These are phyloP conservation scores for Schlechtendalia chinensis DNA, from an alignment of 1,140 invertebrate species.

Conservation along the genomic window DNA sequence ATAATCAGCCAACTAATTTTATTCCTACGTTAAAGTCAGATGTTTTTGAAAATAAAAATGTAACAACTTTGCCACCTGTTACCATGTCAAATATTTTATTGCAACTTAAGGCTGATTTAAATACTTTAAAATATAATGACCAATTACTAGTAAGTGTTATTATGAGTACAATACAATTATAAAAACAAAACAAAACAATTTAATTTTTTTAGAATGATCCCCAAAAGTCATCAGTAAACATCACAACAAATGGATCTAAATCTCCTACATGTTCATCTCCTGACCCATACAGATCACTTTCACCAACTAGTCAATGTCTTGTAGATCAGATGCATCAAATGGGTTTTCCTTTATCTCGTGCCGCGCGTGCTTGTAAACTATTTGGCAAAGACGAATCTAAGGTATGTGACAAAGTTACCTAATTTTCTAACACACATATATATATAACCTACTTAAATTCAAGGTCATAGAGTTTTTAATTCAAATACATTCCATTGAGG, in stretches of 20 bases:
- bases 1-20: background rate
- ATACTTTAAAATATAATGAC: conserved; percentile 20
- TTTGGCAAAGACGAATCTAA: conserved; percentile 81
- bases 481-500: conserved; percentile 68
- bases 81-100: conserved; percentile 46
- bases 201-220: conserved; percentile 21
- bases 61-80: conserved; percentile 20
- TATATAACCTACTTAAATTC: conserved; percentile 12
- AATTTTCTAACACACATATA: background rate
- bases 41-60: background rate
- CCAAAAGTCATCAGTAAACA: conserved; percentile 33
- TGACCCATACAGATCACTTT: conserved; percentile 63
- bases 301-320: conserved; percentile 64
- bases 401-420: conserved; percentile 59
- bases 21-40: background rate
- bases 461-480: conserved; percentile 60
- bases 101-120: conserved; percentile 33
- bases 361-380: conserved; percentile 70
- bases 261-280: conserved; percentile 45
- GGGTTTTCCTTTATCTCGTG: conserved; percentile 79
- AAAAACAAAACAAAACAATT: background rate
- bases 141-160: conserved; percentile 13
- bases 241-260: conserved; percentile 35
- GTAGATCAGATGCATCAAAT: conserved; percentile 73
- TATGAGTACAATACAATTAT: background rate